Base-by-base conservation (phyloP, 2,797 vertebrate genomes). In the Anabacerthia variegaticeps region DNA sequence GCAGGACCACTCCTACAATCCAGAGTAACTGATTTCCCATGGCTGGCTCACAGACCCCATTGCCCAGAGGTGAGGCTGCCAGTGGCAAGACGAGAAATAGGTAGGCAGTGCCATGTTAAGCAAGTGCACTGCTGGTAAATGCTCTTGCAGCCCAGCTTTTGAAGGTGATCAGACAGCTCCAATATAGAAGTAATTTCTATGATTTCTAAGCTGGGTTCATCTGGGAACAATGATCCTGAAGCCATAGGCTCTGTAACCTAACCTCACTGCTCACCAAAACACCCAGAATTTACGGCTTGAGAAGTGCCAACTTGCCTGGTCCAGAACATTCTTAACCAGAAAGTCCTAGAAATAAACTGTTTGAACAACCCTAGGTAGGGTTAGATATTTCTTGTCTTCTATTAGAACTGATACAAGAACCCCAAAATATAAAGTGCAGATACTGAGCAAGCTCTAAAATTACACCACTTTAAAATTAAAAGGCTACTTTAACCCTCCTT, bases 1-100 rank as follows among this genome's bases (percentile, higher is more conserved):
- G 69, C 89, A 96, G 86, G 92, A 75, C 81, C 89, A 93, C 67
- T 86, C 93, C 67, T 85, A 71, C 49, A 66, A 65, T 65, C 71
- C 61, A 82, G 74, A 77, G 28, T 48, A 78, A 66, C 56, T 9
- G 1, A 46, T 77, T 96, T 96, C 55, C 74, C 69, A 69, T 78
- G 58, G 54, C 54, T 85, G 54, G 72, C 65, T 94, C 51, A n/a
- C 14, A n/a, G 44, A 80, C 26, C 30, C 30, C 37, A 39, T 39
- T 62, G 34, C 54, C 59, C 73, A 61, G 36, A 1, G 1, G 32
- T 22, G 37, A 78, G 22, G 49, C 46, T 74, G 65, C n/a, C 81
- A 65, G 65, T 28, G 73, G 59, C 56, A 72, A 63, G 23, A 28
- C 16, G 65, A 88, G 44, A 81, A 95, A 67, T 28, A 83, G 65